Evolutionary conservation across 2,797 vertebrate species (phyloP).

Genomic region (Leptodactylus fallax): DNA sequence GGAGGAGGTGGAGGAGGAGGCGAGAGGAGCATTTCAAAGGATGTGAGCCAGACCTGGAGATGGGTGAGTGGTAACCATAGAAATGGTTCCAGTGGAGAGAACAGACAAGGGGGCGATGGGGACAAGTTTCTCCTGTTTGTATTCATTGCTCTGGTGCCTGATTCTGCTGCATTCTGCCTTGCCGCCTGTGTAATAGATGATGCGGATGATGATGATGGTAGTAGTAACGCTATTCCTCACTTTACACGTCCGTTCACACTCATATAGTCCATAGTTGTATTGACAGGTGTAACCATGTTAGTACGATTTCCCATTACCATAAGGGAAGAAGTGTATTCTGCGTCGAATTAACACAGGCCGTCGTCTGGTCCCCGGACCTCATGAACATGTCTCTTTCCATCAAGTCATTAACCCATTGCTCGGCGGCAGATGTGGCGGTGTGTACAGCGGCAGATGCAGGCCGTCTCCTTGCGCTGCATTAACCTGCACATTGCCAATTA

Average conservation of each 20-base stretch:
- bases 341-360: neutral
- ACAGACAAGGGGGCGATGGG: constrained; percentile 40
- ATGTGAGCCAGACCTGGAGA: constrained; percentile 56
- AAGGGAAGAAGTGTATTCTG: too few species aligned
- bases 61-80: constrained; percentile 61
- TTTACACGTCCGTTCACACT: neutral
- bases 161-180: neutral
- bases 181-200: neutral
- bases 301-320: too few species aligned
- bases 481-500: constrained; percentile 1
- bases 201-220: neutral
- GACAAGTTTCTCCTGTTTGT: constrained; percentile 20
- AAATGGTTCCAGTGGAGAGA: constrained; percentile 48
- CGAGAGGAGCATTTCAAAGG: constrained; percentile 37
- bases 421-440: neutral
- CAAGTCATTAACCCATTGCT: neutral
- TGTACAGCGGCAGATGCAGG: neutral
- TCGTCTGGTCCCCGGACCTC: neutral
- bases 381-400: neutral
- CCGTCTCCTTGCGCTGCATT: neutral
- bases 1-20: constrained; percentile 55
- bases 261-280: neutral
- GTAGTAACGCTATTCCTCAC: neutral
- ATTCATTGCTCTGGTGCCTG: constrained; percentile 3
- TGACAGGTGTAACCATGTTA: neutral